A percentile compares a stretch with the other conserved stretches of the same genome.
Conservation (phyloP, 2,113 vertebrate species). For the Halichoerus grypus region DNA sequence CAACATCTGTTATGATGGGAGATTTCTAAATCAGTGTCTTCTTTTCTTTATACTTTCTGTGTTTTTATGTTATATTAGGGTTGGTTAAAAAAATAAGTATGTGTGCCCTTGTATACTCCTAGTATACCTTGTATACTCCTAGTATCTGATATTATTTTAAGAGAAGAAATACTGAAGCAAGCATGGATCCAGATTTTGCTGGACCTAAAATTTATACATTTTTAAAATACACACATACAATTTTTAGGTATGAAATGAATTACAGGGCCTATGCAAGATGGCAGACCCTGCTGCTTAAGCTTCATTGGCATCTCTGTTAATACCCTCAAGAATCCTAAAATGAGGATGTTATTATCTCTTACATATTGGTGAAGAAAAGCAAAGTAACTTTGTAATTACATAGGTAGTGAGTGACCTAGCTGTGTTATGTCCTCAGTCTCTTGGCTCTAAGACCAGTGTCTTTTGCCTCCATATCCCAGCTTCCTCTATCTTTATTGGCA, state of each 20-base stretch:
- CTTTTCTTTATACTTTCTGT: not conserved
- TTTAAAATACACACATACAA: not conserved
- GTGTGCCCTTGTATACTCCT: not conserved
- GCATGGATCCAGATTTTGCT: not conserved
- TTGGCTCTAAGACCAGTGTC: not conserved
- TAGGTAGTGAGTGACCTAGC: not conserved
- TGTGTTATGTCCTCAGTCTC: not conserved
- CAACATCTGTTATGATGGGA: not conserved
- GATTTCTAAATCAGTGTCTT: not conserved
- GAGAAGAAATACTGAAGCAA: not conserved
- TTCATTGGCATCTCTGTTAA: not conserved
- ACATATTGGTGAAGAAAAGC: not conserved
- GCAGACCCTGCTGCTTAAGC: not conserved
- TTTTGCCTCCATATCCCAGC: not conserved
- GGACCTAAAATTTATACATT: not conserved
- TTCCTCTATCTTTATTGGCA: not conserved
- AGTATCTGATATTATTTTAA: not conserved
- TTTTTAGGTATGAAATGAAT: not conserved
- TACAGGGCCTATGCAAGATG: not conserved
- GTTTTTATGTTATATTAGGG: constrained; percentile 2
- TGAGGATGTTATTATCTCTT: not conserved
- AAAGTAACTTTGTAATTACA: not conserved
- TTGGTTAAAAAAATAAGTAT: not conserved
- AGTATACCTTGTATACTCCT: not conserved
- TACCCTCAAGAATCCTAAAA: not conserved